Conservation (phyloP, 2,113 vertebrate genomes). For the Actenoides lindsayi region DNA sequence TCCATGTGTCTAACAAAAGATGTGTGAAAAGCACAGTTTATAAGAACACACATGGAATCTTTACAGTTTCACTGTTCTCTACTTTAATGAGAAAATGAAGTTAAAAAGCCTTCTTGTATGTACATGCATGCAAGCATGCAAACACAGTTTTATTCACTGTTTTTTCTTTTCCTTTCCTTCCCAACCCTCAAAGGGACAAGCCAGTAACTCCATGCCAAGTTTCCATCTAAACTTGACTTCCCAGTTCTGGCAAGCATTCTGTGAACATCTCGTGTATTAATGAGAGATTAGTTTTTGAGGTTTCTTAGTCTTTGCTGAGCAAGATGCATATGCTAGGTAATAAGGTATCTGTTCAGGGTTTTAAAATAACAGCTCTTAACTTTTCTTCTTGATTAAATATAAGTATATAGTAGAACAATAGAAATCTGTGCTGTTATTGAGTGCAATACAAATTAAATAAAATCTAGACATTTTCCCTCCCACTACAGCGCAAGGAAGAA, state of each 20-base stretch:
- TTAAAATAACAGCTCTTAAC: neutral
- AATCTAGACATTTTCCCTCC: neutral
- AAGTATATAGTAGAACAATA: neutral
- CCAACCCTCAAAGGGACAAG: conserved; percentile 58
- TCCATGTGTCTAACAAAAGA: conserved; percentile 76
- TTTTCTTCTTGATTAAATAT: neutral
- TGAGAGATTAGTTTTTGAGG: conserved; percentile 33
- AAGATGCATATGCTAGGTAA: neutral
- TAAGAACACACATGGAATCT: conserved; percentile 64
- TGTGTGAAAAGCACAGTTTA: conserved; percentile 71
- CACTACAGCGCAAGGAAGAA: neutral
- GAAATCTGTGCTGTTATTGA: neutral
- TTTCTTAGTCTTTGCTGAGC: conserved; percentile 7
- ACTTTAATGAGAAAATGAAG: conserved; percentile 43
- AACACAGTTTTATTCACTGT: conserved; percentile 12
- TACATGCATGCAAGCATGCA: conserved; percentile 32
- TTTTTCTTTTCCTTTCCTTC: conserved; percentile 32
- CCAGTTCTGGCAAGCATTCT: conserved; percentile 47
- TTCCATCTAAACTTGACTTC: conserved; percentile 62
- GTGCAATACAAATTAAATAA: neutral
- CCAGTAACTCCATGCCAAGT: conserved; percentile 36
- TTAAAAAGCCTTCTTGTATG: conserved; percentile 9
- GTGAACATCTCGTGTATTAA: conserved; percentile 42
- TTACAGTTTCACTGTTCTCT: conserved; percentile 55
- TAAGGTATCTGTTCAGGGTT: conserved; percentile 22